Conservation (phyloP, 2,113 vertebrate genomes). For the Microcebus tavaratra region DNA sequence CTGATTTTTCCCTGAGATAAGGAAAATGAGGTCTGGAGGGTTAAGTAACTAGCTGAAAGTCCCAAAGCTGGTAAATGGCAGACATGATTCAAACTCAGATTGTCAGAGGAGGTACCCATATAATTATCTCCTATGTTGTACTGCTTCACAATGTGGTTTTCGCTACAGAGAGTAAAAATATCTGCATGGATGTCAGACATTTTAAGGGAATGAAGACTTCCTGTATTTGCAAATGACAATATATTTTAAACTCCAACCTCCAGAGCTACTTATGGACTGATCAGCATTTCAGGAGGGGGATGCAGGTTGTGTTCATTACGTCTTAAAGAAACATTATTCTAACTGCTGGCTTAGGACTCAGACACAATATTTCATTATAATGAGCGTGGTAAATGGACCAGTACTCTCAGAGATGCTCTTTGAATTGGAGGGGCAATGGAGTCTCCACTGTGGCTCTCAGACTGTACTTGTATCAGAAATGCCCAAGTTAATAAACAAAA, state of each 20-base stretch:
- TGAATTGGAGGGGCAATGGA: background rate
- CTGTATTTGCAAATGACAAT: background rate
- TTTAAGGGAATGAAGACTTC: background rate
- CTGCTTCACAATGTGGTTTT: background rate
- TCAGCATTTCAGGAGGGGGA: background rate
- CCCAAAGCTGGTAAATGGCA: too few relatives aligned
- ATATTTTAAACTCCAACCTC: background rate
- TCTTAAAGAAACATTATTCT: background rate
- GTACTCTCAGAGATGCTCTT: background rate
- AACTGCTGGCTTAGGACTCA: background rate
- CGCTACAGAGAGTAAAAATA: background rate
- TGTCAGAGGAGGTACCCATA: background rate
- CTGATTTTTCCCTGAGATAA: background rate
- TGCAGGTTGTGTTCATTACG: background rate
- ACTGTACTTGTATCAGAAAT: background rate
- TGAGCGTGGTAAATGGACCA: too few relatives aligned
- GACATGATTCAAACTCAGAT: background rate
- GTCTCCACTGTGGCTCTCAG: rapidly evolving
- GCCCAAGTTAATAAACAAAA: background rate
- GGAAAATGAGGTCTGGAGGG: background rate
- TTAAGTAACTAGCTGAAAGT: background rate
- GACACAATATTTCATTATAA: background rate
- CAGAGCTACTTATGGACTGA: background rate
- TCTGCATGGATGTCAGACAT: background rate
- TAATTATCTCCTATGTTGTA: background rate